Conservation (phyloP, 2,797 vertebrate genomes). For the Pygocentrus nattereri region DNA sequence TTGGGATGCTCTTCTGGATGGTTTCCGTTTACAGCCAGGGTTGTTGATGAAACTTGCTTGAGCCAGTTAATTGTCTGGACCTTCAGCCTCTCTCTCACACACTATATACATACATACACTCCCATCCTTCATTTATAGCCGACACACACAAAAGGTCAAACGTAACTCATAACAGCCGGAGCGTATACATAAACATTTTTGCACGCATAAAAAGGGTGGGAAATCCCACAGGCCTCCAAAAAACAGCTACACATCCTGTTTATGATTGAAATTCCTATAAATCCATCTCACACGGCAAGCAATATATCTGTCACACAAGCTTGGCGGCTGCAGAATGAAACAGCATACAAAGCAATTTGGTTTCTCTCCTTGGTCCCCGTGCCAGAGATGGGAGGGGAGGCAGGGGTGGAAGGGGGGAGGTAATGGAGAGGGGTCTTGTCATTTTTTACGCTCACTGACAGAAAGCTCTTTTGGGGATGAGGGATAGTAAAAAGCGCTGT, state of each 20-base stretch:
- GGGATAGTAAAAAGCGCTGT: slow-evolving; percentile 7
- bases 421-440: slow-evolving; percentile 40
- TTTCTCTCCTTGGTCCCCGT: slow-evolving; percentile 14
- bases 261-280: slow-evolving; percentile 49
- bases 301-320: slow-evolving; percentile 53
- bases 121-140: slow-evolving; percentile 25
- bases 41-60: slow-evolving; percentile 62
- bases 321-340: slow-evolving; percentile 39
- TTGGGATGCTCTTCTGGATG: slow-evolving; percentile 14
- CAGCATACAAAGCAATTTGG: slow-evolving; percentile 55
- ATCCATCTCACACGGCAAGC: slow-evolving; percentile 46
- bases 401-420: slow-evolving; percentile 36
- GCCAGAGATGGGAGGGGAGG: slow-evolving; percentile 35
- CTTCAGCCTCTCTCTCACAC: slow-evolving; percentile 42
- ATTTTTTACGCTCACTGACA: slow-evolving; percentile 45
- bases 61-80: slow-evolving; percentile 62
- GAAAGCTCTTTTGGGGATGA: slow-evolving; percentile 32
- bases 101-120: slow-evolving; percentile 1
- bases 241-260: slow-evolving; percentile 35
- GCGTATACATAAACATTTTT: slow-evolving; percentile 4
- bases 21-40: slow-evolving; percentile 59
- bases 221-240: slow-evolving; percentile 25
- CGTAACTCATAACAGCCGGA: background rate
- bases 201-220: background rate
- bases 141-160: slow-evolving; percentile 12